These are phyloP conservation scores for Prionailurus bengalensis DNA, from an alignment of 2,113 vertebrate species.

Conservation along the genomic window DNA sequence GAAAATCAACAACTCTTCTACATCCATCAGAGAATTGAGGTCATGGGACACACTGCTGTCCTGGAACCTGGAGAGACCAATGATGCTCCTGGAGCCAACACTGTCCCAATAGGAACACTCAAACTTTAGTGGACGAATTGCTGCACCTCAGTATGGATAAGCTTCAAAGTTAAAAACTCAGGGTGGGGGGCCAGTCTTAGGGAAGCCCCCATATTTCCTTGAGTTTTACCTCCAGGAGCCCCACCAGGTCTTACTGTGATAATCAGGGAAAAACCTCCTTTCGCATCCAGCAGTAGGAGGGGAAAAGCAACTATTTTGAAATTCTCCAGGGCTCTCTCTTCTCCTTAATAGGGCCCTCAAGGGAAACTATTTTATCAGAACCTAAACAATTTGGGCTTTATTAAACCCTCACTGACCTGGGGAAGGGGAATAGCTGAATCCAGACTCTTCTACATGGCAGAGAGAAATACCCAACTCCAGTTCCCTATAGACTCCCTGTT, in stretches of 20 bases:
- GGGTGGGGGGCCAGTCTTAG: background rate
- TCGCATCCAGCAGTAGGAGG: background rate
- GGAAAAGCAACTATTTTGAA: background rate
- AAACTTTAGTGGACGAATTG: background rate
- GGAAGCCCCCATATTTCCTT: background rate
- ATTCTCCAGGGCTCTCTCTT: background rate
- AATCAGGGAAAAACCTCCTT: background rate
- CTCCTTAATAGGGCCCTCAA: background rate
- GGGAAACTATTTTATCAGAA: background rate
- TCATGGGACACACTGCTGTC: background rate
- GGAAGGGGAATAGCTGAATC: background rate
- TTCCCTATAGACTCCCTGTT: background rate
- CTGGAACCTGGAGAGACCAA: background rate
- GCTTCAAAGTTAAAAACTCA: background rate
- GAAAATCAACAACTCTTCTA: background rate
- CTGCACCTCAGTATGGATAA: background rate
- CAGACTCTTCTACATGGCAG: background rate
- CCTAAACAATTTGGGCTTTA: background rate
- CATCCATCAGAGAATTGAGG: background rate
- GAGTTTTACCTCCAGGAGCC: background rate
- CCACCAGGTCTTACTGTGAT: background rate
- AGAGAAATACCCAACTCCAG: background rate
- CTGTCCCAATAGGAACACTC: background rate
- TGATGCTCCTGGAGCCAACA: background rate
- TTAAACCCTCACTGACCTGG: background rate